Evolutionary conservation across 2,797 vertebrate genomes (phyloP).

Genomic region (Hydrophis major): DNA sequence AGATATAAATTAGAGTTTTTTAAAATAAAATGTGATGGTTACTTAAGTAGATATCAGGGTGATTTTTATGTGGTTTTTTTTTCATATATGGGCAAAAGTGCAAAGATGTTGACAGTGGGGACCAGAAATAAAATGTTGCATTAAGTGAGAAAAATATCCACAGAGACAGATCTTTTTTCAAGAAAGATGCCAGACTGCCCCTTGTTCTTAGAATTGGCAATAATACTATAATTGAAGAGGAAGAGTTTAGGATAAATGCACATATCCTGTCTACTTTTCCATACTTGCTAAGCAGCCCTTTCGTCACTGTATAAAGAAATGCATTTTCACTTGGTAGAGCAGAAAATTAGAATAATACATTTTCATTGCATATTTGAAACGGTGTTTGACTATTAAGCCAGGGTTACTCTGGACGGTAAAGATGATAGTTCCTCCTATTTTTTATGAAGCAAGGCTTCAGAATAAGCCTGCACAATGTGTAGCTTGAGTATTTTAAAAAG

Average conservation of each 20-base stretch:
- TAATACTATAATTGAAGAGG: background rate
- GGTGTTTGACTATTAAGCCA: background rate
- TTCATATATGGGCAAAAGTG: background rate
- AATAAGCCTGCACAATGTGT: background rate
- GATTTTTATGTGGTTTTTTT: background rate
- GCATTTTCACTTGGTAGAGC: background rate
- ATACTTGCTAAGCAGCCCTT: background rate
- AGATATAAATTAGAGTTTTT: constrained; percentile 54
- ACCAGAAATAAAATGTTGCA: background rate
- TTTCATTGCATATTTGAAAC: background rate
- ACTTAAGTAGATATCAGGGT: constrained; percentile 1
- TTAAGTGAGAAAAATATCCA: background rate
- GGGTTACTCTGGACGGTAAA: background rate
- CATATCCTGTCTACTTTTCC: background rate
- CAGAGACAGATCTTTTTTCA: background rate
- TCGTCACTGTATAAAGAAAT: background rate
- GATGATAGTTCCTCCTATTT: background rate
- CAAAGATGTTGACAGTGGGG: background rate
- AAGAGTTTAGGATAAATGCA: background rate
- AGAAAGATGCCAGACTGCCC: background rate
- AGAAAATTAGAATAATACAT: background rate
- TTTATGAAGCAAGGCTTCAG: background rate
- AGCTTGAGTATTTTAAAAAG: background rate
- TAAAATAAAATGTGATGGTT: constrained; percentile 29
- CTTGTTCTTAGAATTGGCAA: background rate